Evolutionary conservation across 1,140 invertebrate species (phyloP), one percentile per base, ranked within the genome.

Genomic region (Drosophila bocki): DNA sequence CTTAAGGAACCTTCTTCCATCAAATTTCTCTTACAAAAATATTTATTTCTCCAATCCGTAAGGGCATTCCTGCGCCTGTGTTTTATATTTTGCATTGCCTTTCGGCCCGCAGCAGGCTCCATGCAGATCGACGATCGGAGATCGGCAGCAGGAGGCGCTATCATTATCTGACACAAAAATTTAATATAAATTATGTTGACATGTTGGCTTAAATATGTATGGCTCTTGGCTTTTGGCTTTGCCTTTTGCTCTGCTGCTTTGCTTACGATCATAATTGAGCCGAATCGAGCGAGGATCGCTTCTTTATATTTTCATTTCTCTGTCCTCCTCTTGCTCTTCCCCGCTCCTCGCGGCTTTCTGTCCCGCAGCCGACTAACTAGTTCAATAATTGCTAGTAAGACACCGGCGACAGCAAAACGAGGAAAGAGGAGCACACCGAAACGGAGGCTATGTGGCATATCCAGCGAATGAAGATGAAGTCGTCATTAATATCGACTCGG

Each of bases 131-230:
- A 3, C 44, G 48, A 35, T 59, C 29, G 61, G 39, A 51, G 51
- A 65, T 65, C 62, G 67, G 67, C 83, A 82, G 77, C 77, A 78
- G 47, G 42, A 83, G 84, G 82, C 88, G 88, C 90, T 91, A 91
- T 91, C 88, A 91, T 91, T 91, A 88, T 91, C 88, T 91, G 88
- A 91, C 84, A 85, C 84, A 88, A 80, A 91, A 91, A 88, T 88
- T 91, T 91, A 91, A 91, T 91, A 91, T 91, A 91, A 91, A 91
- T 91, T 91, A 91, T 91, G 88, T 91, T 91, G 88, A 91, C 88
- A 91, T 91, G 81, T 88, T 80, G 88, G 88, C 83, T 88, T 90
- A 88, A 91, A 91, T 84, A 85, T 85, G 82, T 62, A 76, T 56
- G 60, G 50, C 62, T 48, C 50, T 62, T 53, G 33, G 39, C 39